Percentiles rank a stretch among this genome's conserved stretches.
Evolutionary conservation across 2,888 invertebrate species (phyloP).

Genomic region (Syrista parreyssii): DNA sequence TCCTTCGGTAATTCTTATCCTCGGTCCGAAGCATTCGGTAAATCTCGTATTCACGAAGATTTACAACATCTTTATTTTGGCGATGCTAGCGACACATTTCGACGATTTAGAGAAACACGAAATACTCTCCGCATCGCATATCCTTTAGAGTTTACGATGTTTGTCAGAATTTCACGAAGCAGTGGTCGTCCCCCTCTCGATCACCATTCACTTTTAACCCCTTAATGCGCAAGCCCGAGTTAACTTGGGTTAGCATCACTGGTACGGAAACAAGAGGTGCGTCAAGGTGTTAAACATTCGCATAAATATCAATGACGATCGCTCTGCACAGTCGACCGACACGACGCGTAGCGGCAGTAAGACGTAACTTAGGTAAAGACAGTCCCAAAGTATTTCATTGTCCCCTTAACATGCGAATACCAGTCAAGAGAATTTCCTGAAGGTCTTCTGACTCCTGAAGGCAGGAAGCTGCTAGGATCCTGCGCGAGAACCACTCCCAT

Average conservation of each 20-base stretch:
- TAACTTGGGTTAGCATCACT: too few species aligned
- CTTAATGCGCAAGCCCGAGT: too few species aligned
- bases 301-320: neutral
- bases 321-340: neutral
- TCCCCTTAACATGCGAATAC: neutral
- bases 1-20: neutral
- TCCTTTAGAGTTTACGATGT: constrained; percentile 24
- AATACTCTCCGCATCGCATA: constrained; percentile 2
- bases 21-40: neutral
- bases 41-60: neutral
- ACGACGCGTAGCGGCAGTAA: neutral
- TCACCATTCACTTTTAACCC: neutral
- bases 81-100: neutral
- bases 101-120: neutral
- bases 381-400: neutral
- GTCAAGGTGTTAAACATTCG: neutral
- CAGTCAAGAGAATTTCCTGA: neutral
- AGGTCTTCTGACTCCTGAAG: neutral
- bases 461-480: neutral
- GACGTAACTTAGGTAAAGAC: neutral
- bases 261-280: too few species aligned
- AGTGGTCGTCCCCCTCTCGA: neutral
- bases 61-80: neutral
- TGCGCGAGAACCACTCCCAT: neutral
- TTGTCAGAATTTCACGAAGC: constrained; percentile 8